Conservation (phyloP, 2,797 vertebrate genomes). For the Geotrypetes seraphini region DNA sequence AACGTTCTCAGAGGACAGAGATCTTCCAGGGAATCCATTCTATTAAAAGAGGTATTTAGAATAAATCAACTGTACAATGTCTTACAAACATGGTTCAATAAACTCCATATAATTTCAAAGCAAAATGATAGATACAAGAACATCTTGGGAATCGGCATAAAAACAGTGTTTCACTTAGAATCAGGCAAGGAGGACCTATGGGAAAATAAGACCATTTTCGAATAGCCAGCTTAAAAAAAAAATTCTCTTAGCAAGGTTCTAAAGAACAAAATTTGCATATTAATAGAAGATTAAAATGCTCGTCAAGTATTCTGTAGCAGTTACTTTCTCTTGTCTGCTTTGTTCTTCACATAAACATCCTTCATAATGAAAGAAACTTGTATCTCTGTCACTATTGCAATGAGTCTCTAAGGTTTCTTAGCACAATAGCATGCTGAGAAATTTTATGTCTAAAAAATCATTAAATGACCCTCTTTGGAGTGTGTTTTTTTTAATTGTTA, state of each 20-base stretch:
- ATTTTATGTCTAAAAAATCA: slow-evolving; percentile 33
- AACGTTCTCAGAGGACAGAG: slow-evolving; percentile 28
- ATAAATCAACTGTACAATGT: slow-evolving; percentile 56
- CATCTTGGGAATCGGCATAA: slow-evolving; percentile 46
- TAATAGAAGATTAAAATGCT: slow-evolving; percentile 61
- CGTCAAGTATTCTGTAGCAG: slow-evolving; percentile 47
- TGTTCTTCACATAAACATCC: slow-evolving; percentile 47
- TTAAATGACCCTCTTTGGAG: slow-evolving; percentile 25
- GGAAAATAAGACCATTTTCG: slow-evolving; percentile 46
- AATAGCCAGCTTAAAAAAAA: slow-evolving; percentile 34
- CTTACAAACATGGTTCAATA: slow-evolving; percentile 57
- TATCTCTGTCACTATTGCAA: slow-evolving; percentile 29
- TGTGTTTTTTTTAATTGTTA: slow-evolving; percentile 35
- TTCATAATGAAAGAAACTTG: slow-evolving; percentile 42
- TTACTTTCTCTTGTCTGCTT: slow-evolving; percentile 50
- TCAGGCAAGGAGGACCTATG: slow-evolving; percentile 42
- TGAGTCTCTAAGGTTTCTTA: slow-evolving; percentile 39
- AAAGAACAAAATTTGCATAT: slow-evolving; percentile 57
- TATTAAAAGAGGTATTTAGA: slow-evolving; percentile 50
- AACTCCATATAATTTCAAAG: slow-evolving; percentile 51
- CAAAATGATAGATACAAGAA: slow-evolving; percentile 36
- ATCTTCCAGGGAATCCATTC: slow-evolving; percentile 32
- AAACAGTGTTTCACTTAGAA: slow-evolving; percentile 47
- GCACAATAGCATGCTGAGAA: slow-evolving; percentile 25
- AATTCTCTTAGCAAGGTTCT: slow-evolving; percentile 37